Evolutionary conservation across 2,797 vertebrate genomes (phyloP).

Genomic region (Sitta carolinensis): DNA sequence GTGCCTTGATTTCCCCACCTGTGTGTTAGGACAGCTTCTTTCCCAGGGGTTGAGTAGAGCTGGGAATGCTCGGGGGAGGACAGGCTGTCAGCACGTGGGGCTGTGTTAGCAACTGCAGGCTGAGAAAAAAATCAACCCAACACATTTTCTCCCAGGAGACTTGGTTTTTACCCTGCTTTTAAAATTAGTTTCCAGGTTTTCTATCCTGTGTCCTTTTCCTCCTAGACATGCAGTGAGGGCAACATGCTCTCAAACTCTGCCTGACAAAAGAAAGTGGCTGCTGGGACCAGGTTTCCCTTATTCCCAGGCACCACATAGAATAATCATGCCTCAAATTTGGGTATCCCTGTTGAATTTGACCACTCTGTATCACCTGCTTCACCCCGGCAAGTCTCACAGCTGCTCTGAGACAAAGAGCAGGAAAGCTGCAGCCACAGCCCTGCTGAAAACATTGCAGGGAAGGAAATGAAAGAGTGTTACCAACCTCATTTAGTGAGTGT

Average conservation of each 20-base stretch:
- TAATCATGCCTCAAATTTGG: background rate
- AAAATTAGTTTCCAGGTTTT: background rate
- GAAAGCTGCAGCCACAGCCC: background rate
- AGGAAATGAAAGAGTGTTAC: background rate
- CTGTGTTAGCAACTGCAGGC: background rate
- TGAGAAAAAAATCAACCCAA: background rate
- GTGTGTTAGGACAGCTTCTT: background rate
- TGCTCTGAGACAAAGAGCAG: background rate
- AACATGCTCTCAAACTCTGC: background rate
- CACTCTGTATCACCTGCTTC: fast-evolving
- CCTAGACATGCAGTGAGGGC: background rate
- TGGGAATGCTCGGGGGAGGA: background rate
- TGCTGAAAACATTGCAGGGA: fast-evolving
- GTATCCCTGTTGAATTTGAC: background rate
- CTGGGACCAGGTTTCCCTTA: background rate
- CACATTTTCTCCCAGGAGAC: background rate
- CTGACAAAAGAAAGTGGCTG: background rate
- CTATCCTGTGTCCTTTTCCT: background rate
- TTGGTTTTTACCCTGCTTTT: background rate
- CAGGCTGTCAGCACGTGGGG: background rate
- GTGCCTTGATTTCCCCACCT: background rate
- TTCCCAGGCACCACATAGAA: background rate
- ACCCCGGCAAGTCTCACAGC: background rate
- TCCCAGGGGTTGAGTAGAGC: background rate
- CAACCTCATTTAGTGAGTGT: background rate